A percentile compares a stretch with the other conserved stretches of the same genome.
These are phyloP conservation scores for Emydura subglobosa DNA, from an alignment of 2,113 vertebrate species.

Conservation along the genomic window DNA sequence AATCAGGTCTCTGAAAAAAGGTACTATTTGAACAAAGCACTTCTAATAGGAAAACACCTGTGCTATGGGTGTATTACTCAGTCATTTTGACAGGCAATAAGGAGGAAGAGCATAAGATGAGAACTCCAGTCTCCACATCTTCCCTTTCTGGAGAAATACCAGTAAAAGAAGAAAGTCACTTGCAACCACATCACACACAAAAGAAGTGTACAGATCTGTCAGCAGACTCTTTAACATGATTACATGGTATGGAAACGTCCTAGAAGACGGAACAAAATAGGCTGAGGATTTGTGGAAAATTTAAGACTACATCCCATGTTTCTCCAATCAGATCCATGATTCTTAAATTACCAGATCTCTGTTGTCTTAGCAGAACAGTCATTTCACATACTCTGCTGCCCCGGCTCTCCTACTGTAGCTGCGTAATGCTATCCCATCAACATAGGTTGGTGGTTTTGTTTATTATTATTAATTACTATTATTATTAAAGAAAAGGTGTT, in stretches of 20 bases:
- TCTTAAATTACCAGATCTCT: not conserved
- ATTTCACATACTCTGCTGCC: not conserved
- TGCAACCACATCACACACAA: not conserved
- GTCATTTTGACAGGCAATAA: rapidly evolving
- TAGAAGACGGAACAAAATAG: not conserved
- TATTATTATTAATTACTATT: not conserved
- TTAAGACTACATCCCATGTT: not conserved
- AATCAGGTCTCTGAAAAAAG: not conserved
- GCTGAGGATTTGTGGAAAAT: not conserved
- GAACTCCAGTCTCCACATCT: rapidly evolving
- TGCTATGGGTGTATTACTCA: not conserved
- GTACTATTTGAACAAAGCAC: rapidly evolving
- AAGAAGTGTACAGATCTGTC: not conserved
- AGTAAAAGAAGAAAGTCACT: not conserved
- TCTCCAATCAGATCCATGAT: not conserved
- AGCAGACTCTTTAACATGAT: not conserved
- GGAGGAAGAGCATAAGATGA: rapidly evolving
- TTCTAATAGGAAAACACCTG: not conserved
- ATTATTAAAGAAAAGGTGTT: no score
- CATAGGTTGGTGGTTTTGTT: not conserved
- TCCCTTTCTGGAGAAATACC: rapidly evolving
- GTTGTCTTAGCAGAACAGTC: not conserved
- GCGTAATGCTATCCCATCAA: not conserved
- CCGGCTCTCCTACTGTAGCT: not conserved
- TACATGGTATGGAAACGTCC: not conserved